Conservation (phyloP, 1,140 invertebrate genomes). For the Antheraea pernyi region DNA sequence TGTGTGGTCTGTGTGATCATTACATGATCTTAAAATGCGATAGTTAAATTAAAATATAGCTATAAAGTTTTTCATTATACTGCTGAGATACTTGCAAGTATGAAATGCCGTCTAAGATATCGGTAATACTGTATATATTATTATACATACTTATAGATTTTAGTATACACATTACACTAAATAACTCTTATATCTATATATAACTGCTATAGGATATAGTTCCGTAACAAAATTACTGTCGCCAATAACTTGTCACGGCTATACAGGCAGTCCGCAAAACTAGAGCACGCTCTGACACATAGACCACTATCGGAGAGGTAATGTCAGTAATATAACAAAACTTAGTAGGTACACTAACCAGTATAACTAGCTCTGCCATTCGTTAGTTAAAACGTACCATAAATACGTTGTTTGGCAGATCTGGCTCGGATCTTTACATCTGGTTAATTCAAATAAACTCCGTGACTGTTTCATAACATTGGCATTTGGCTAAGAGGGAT, state of each 20-base stretch:
- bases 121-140: too few species aligned
- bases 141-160: too few species aligned
- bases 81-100: too few species aligned
- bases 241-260: neutral
- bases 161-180: too few species aligned
- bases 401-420: neutral
- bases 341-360: slow-evolving; percentile 5
- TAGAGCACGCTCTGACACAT: slow-evolving; percentile 60
- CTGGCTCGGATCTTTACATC: neutral
- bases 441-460: slow-evolving; percentile 19
- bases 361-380: neutral
- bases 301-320: slow-evolving; percentile 36
- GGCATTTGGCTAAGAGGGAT: slow-evolving; percentile 48
- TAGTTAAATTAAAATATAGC: too few species aligned
- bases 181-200: too few species aligned
- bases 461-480: slow-evolving; percentile 49
- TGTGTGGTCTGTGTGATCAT: too few species aligned
- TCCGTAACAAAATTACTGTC: neutral
- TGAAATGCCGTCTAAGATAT: too few species aligned
- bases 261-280: slow-evolving; percentile 39
- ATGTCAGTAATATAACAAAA: slow-evolving; percentile 61
- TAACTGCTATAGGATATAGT: neutral
- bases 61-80: too few species aligned
- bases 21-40: too few species aligned
- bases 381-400: neutral